Evolutionary conservation across 2,113 vertebrate species (phyloP).

Genomic region (Elephantulus edwardii): DNA sequence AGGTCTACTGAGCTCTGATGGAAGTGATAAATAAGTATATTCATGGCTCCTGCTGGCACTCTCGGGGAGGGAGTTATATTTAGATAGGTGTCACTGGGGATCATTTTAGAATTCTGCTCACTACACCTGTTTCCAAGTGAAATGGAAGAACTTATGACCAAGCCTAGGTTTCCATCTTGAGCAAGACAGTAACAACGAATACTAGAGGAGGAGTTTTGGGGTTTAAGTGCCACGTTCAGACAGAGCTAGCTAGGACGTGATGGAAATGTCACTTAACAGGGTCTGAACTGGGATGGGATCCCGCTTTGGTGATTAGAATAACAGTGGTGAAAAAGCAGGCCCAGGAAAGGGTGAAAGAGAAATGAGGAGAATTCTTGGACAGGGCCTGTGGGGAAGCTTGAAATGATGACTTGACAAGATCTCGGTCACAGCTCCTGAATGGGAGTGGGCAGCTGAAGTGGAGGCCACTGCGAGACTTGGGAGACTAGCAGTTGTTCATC

Average conservation of each 20-base stretch:
- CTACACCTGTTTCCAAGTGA: neutral
- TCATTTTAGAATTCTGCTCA: neutral
- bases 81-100: neutral
- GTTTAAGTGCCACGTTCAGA: neutral
- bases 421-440: neutral
- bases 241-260: neutral
- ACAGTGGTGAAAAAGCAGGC: neutral
- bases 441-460: neutral
- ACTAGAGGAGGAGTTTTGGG: neutral
- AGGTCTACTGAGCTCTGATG: neutral
- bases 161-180: neutral
- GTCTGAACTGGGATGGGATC: neutral
- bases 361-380: neutral
- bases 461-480: neutral
- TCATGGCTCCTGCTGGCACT: neutral
- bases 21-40: accelerated
- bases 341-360: neutral
- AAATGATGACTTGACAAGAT: too few species aligned
- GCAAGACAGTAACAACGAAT: neutral
- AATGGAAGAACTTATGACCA: neutral
- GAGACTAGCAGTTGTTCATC: neutral
- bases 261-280: neutral
- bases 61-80: neutral
- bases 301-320: neutral
- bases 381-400: neutral